A percentile compares a stretch with the other conserved stretches of the same genome.
These are phyloP conservation scores for Drosophila meridiana DNA, from an alignment of 2,888 invertebrate species.

Conservation along the genomic window DNA sequence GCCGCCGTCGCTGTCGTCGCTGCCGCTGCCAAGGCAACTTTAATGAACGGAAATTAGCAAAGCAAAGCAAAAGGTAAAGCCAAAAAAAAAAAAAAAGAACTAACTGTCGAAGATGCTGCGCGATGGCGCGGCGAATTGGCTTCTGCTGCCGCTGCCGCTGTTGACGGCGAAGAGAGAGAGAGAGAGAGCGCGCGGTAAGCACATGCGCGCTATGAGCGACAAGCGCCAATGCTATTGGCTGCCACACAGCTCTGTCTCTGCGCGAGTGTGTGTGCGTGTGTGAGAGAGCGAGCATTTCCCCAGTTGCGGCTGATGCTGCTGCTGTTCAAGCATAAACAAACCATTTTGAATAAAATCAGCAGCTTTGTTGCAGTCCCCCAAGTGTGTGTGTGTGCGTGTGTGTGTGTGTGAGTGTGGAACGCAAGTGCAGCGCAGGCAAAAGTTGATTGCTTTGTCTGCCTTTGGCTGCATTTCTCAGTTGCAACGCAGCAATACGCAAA, in stretches of 20 bases:
- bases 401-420: slow-evolving; percentile 58
- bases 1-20: slow-evolving; percentile 5
- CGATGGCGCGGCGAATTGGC: slow-evolving; percentile 29
- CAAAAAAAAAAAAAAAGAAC: slow-evolving; percentile 23
- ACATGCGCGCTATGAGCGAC: slow-evolving; percentile 71
- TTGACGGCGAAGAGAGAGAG: slow-evolving; percentile 49
- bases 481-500: slow-evolving; percentile 60
- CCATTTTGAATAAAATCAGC: slow-evolving; percentile 81
- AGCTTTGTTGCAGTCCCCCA: slow-evolving; percentile 24
- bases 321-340: slow-evolving; percentile 73
- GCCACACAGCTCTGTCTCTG: neutral
- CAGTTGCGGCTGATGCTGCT: slow-evolving; percentile 39
- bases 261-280: slow-evolving; percentile 16
- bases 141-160: neutral
- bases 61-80: slow-evolving; percentile 45
- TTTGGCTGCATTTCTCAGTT: slow-evolving; percentile 66
- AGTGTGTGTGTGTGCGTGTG: neutral
- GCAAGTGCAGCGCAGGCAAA: slow-evolving; percentile 58
- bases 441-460: slow-evolving; percentile 39
- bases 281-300: slow-evolving; percentile 62
- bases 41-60: slow-evolving; percentile 82
- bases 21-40: slow-evolving; percentile 63
- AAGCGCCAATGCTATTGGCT: slow-evolving; percentile 69
- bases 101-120: slow-evolving; percentile 51
- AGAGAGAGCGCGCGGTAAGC: slow-evolving; percentile 53